These are phyloP conservation scores for Apogon hyalosoma DNA, from an alignment of 2,797 vertebrate species.

Conservation along the genomic window DNA sequence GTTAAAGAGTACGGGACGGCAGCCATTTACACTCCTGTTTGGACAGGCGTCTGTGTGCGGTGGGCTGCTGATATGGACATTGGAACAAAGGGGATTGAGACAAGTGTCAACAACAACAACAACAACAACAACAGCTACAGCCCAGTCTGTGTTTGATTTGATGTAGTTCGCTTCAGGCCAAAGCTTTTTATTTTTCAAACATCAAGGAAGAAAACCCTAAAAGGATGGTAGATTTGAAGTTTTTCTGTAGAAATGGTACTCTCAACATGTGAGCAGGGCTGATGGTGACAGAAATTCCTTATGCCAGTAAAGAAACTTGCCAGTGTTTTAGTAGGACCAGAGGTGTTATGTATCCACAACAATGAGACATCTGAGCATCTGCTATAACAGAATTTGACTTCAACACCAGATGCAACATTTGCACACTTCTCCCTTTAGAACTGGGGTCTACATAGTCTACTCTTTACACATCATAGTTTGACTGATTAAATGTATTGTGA, in stretches of 20 bases:
- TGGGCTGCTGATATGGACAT: constrained; percentile 72
- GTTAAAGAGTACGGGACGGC: constrained; percentile 61
- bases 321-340: too few relatives aligned
- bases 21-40: constrained; percentile 69
- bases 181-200: constrained; percentile 41
- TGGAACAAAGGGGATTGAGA: constrained; percentile 78
- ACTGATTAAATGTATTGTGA: too few relatives aligned
- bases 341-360: too few relatives aligned
- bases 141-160: constrained; percentile 60
- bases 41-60: constrained; percentile 57
- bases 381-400: too few relatives aligned
- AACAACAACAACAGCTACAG: constrained; percentile 23
- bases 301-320: background rate
- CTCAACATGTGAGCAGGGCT: background rate
- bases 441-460: too few relatives aligned
- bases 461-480: too few relatives aligned
- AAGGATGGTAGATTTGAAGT: constrained; percentile 42
- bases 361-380: too few relatives aligned
- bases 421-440: too few relatives aligned
- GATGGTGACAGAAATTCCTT: background rate
- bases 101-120: constrained; percentile 63
- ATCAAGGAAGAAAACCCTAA: constrained; percentile 42
- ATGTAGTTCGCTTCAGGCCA: constrained; percentile 55
- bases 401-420: too few relatives aligned
- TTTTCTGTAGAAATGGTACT: constrained; percentile 16